phyloP scores from a whole-genome alignment of 2,797 vertebrate genomes.

The Thalassophryne amazonica region DNA sequence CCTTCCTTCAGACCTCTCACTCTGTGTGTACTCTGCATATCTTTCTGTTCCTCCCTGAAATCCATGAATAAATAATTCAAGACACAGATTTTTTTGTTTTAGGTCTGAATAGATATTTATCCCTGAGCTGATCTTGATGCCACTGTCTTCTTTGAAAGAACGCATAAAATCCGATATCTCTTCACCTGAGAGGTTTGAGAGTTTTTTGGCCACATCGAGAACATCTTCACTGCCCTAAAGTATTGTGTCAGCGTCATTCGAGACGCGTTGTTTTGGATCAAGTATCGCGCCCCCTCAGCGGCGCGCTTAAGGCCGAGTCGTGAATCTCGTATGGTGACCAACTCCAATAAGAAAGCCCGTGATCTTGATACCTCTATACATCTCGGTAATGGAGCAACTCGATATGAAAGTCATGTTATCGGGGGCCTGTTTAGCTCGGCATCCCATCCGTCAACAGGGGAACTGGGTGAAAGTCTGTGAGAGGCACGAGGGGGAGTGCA shows the following conservation, averaged over 20 bases:
- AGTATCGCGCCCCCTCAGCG: constrained; percentile 60
- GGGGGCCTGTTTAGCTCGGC: constrained; percentile 64
- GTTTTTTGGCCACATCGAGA: constrained; percentile 51
- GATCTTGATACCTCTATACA: constrained; percentile 79
- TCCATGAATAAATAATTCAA: constrained; percentile 68
- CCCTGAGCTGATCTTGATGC: constrained; percentile 39
- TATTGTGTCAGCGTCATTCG: constrained; percentile 75
- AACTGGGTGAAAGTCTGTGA: constrained; percentile 29
- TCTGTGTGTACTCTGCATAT: constrained; percentile 12
- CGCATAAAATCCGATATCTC: constrained; percentile 32
- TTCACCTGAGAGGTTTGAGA: constrained; percentile 35
- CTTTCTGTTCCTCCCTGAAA: constrained; percentile 36
- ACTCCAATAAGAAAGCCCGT: constrained; percentile 77
- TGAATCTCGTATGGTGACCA: constrained; percentile 81
- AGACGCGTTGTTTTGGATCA: constrained; percentile 68
- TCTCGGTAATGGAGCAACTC: constrained; percentile 75
- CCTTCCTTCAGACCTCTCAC: constrained; percentile 13
- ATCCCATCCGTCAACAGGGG: constrained; percentile 77
- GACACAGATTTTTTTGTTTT: constrained; percentile 59
- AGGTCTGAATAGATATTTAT: constrained; percentile 72
- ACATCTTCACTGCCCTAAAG: constrained; percentile 72
- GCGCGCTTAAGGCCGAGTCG: constrained; percentile 68
- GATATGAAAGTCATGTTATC: constrained; percentile 80
- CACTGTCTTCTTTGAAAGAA: constrained; percentile 55
- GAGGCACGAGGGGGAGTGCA: constrained; percentile 2